Base-by-base conservation (phyloP, 2,797 vertebrate genomes). In the Falco naumanni region DNA sequence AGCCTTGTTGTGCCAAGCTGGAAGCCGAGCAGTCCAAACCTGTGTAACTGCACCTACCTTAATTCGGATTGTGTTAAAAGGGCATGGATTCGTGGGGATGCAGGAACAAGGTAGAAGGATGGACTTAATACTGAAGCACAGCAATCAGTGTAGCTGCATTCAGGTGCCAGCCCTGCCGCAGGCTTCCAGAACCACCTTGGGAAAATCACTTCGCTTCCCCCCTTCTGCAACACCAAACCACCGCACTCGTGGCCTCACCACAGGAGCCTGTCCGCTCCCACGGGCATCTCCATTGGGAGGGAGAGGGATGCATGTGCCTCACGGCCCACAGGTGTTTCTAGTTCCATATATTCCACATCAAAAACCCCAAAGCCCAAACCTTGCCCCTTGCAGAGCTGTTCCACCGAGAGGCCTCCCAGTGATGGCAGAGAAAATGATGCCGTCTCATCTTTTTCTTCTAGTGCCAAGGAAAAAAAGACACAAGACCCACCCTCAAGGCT, bases 51-150 rank as follows among this genome's bases (percentile, higher is more conserved):
- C 4, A 16, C n/a, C 47, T 16, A 13, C 69, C 54, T 21, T 31
- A 5, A 53, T 18, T 20, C 28, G 3, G 0, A 50, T 19, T 7
- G 10, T 28, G 0, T 21, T 7, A 9, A 9, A 15, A 24, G 28
- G 31, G 33, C 9, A 2, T 0, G 15, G 53, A 43, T 28, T 65
- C 21, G 13, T 26, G 16, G 64, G 87, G n/a, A 15, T 16, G 43
- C 3, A 3, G 74, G 48, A 57, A 34, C 16, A 17, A 53, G 50
- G 3, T 8, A 45, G 33, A 11, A 48, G 64, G 50, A 31, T 1
- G 19, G 45, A n/a, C 12, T 39, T 16, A 13, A 43, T 37, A 24
- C 1, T 12, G 63, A n/a, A 65, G 74, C 34, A 33, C 53, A 26
- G 51, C 54, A 29, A 29, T 11, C 29, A 14, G 54, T 6, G 1